Percentiles rank a stretch among this genome's conserved stretches.
These are phyloP conservation scores for Barnardius zonarius DNA, from an alignment of 2,113 vertebrate genomes.

Conservation along the genomic window DNA sequence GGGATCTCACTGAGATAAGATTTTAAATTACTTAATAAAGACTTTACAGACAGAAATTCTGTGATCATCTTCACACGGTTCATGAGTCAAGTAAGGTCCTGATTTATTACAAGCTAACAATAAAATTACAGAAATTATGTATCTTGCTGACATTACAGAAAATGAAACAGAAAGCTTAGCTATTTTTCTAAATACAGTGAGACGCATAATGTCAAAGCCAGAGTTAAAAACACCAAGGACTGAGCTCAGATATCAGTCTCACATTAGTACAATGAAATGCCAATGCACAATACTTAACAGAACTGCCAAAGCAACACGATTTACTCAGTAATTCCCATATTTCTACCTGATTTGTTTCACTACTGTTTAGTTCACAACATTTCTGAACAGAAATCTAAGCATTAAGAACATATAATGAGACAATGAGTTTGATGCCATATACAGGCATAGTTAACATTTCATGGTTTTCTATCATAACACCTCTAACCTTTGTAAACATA, in stretches of 20 bases:
- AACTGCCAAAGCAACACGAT: neutral
- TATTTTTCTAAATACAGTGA: neutral
- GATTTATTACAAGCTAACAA: constrained; percentile 5
- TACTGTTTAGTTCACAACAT: neutral
- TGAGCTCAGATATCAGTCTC: neutral
- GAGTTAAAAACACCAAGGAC: neutral
- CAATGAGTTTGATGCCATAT: neutral
- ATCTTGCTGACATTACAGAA: constrained; percentile 22
- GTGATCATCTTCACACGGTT: neutral
- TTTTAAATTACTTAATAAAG: constrained; percentile 35
- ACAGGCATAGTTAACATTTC: neutral
- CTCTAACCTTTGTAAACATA: neutral
- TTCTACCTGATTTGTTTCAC: neutral
- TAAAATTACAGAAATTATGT: neutral
- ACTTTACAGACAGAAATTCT: neutral
- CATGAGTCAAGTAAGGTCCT: neutral
- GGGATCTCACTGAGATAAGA: neutral
- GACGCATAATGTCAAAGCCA: neutral
- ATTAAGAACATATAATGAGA: neutral
- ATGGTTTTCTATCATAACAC: neutral
- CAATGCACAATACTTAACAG: neutral
- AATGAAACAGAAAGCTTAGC: neutral
- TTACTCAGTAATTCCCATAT: neutral
- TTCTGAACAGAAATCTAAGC: neutral
- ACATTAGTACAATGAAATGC: neutral